A percentile compares a stretch with the other conserved stretches of the same genome.
Conservation (phyloP, 2,888 invertebrate species). For the Escarpia spicata region DNA sequence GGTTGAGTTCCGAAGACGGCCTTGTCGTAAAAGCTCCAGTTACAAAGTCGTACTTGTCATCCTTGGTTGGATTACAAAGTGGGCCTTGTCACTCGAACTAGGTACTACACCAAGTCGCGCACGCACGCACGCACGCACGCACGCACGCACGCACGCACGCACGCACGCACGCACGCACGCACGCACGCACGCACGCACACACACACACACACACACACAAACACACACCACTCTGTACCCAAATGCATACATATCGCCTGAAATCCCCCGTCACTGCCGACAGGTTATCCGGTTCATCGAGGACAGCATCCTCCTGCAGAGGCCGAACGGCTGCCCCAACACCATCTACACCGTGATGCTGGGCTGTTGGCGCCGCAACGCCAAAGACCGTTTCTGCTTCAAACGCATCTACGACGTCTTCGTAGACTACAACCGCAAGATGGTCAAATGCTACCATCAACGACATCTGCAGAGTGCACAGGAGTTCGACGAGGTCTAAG, state of each 20-base stretch:
- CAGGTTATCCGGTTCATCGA: slow-evolving; percentile 72
- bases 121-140: background rate
- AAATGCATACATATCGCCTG: background rate
- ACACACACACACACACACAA: background rate
- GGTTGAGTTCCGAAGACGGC: background rate
- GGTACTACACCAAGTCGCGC: too few species aligned
- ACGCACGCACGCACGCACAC: background rate
- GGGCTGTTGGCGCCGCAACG: slow-evolving; percentile 73
- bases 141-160: background rate
- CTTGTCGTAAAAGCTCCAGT: background rate
- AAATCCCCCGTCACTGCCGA: background rate
- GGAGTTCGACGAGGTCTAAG: background rate
- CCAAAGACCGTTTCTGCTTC: slow-evolving; percentile 70
- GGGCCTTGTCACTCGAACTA: background rate
- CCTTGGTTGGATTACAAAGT: background rate
- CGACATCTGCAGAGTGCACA: background rate
- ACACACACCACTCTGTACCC: background rate
- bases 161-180: background rate
- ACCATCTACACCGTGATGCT: slow-evolving; percentile 64
- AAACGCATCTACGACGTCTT: slow-evolving; percentile 55
- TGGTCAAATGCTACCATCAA: slow-evolving; percentile 19
- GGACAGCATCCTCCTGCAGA: slow-evolving; percentile 81
- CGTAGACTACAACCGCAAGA: slow-evolving; percentile 50
- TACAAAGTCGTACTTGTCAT: background rate
- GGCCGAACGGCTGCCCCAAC: slow-evolving; percentile 72